Base-by-base conservation (phyloP, 2,888 invertebrate genomes). In the Stenoptilia bipunctidactyla region DNA sequence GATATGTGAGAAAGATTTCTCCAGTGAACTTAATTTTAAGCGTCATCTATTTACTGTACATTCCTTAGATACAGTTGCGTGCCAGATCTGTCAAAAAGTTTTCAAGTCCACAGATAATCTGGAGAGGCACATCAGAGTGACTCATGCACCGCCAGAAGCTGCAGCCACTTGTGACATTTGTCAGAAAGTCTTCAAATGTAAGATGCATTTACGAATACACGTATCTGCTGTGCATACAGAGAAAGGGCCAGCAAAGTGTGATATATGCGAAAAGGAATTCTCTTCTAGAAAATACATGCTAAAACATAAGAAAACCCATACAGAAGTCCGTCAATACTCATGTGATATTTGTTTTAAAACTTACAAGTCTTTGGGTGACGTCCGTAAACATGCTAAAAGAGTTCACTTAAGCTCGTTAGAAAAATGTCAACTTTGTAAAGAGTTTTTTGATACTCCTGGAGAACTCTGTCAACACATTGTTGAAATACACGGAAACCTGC, bases 121-220 rank as follows among this genome's bases (percentile, higher is more conserved):
- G 0, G 58, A 59, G 27, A 51, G 58, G 25, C 66, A 66, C 25
- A 52, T 64, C 0, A 42, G 50, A 20, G 53, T 62, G 0, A 64
- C 66, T 0, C 66, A 66, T 34, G 64, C 66, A 0, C 60, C 64
- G 0, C 61, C 63, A 0, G 61, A 63, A 45, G 56, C 59, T 0
- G 53, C 47, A 0, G 48, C 53, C 8, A 49, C 41, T 0, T 66
- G 66, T 15, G 52, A 55, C 0, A 48, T 56, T 0, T 66, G 66
- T 27, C 38, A 62, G 1, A 66, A 63, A 39, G 47, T 51, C 0
- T 64, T 61, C 27, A 66, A 66, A 49, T 62, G 62, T 14, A 38
- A 53, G 0, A 45, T 61, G 45, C 64, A 64, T 47, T 36, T 66
- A 13, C 45, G 59, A 1, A 56, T 62, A 37, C 65, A 66, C n/a